A percentile compares a stretch with the other conserved stretches of the same genome.
Conservation (phyloP, 2,113 vertebrate species). For the Phylloscopus trochilus region DNA sequence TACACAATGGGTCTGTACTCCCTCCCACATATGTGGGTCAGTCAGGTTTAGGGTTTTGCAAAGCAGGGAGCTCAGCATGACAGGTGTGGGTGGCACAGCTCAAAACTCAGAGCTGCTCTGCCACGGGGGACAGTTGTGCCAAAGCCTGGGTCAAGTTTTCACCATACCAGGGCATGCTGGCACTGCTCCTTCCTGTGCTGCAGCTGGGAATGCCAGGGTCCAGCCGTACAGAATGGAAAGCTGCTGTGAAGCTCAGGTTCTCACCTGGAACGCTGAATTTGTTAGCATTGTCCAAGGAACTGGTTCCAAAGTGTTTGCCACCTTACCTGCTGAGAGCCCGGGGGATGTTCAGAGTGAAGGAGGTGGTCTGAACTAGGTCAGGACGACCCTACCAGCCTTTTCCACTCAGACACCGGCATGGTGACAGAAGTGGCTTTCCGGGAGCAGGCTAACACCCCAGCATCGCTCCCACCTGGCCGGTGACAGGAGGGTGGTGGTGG, state of each 20-base stretch:
- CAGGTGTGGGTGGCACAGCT: accelerated
- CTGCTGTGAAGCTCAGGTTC: background rate
- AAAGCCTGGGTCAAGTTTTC: background rate
- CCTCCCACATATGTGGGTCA: accelerated
- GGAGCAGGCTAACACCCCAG: accelerated
- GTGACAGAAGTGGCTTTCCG: background rate
- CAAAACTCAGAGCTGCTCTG: background rate
- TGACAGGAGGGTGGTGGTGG: accelerated
- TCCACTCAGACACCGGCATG: accelerated
- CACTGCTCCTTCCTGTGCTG: accelerated
- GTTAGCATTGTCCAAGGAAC: background rate
- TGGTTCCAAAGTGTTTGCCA: background rate
- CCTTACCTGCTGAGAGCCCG: background rate
- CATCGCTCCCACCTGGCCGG: accelerated
- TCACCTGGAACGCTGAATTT: background rate
- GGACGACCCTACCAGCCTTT: background rate
- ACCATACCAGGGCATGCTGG: accelerated
- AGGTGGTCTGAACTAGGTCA: background rate
- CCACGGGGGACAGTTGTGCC: accelerated
- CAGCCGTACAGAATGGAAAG: accelerated
- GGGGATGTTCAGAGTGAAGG: background rate
- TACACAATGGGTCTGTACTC: accelerated
- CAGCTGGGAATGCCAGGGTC: background rate
- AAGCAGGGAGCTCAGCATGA: background rate
- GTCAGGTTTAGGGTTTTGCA: background rate